Evolutionary conservation across 2,888 invertebrate species (phyloP).

Genomic region (Metellina segmentata): DNA sequence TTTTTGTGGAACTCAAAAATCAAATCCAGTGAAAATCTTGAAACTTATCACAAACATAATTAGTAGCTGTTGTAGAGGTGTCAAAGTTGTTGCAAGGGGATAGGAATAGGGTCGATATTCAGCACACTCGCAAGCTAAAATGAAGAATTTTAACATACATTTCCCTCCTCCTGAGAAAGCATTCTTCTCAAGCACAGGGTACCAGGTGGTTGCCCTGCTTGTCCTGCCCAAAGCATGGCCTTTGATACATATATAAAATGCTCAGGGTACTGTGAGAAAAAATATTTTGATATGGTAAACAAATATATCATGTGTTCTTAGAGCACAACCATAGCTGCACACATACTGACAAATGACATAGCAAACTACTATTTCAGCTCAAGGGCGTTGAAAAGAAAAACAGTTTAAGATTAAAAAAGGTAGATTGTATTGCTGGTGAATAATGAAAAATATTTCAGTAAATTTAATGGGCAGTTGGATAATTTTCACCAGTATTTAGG

Average conservation of each 20-base stretch:
- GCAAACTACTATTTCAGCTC: too few relatives aligned
- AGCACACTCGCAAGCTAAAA: too few relatives aligned
- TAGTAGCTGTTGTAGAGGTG: background rate
- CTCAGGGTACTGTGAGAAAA: background rate
- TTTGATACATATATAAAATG: conserved; percentile 13
- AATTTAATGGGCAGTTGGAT: too few relatives aligned
- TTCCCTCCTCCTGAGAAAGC: background rate
- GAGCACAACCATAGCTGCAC: too few relatives aligned
- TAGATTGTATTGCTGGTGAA: background rate
- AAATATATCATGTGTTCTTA: too few relatives aligned
- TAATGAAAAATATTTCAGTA: too few relatives aligned
- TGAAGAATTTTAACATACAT: background rate
- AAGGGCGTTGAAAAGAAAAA: background rate
- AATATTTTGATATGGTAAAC: too few relatives aligned
- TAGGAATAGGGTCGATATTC: background rate
- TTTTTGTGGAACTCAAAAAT: too few relatives aligned
- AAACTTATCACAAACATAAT: background rate
- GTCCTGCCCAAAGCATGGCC: background rate
- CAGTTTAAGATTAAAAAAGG: background rate
- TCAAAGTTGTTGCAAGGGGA: background rate
- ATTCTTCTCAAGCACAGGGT: background rate
- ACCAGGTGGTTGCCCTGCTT: background rate
- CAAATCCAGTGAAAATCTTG: background rate
- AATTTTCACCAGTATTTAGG: too few relatives aligned
- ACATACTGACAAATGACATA: too few relatives aligned